These are phyloP conservation scores for Noctua comes DNA, from an alignment of 2,888 invertebrate species.

Conservation along the genomic window DNA sequence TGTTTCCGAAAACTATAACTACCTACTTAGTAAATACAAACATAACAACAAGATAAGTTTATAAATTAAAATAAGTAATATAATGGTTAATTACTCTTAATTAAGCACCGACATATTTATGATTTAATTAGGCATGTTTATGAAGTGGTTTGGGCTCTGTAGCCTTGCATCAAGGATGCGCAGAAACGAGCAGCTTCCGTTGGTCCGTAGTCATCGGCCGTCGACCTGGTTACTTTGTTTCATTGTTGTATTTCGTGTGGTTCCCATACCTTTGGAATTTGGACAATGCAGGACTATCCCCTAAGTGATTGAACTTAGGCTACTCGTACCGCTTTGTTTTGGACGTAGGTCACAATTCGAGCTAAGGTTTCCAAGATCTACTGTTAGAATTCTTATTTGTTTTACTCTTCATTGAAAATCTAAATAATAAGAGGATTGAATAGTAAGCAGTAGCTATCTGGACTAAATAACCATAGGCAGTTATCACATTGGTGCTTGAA, in stretches of 20 bases:
- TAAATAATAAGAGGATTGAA: neutral
- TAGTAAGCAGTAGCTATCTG: neutral
- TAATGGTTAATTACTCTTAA: constrained; percentile 9
- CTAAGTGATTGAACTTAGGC: neutral
- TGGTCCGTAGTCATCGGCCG: constrained; percentile 16
- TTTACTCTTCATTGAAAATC: neutral
- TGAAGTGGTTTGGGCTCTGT: constrained; percentile 22
- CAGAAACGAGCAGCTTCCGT: constrained; percentile 53
- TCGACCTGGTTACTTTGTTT: constrained; percentile 43
- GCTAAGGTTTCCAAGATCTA: neutral
- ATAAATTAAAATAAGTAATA: neutral
- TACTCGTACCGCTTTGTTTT: neutral
- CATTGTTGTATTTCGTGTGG: constrained; percentile 4
- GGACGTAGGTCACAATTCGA: too few species aligned
- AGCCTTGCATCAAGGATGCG: constrained; percentile 59
- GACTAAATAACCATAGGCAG: neutral
- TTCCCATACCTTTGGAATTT: constrained; percentile 3
- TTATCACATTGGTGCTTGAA: neutral
- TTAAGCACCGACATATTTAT: constrained; percentile 9
- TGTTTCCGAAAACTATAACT: constrained; percentile 8
- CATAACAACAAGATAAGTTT: neutral
- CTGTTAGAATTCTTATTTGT: neutral
- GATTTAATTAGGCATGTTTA: constrained; percentile 35
- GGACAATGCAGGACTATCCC: neutral
- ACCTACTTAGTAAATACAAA: neutral